Evolutionary conservation across 2,797 vertebrate genomes (phyloP).

Genomic region (Neosalanx taihuensis): DNA sequence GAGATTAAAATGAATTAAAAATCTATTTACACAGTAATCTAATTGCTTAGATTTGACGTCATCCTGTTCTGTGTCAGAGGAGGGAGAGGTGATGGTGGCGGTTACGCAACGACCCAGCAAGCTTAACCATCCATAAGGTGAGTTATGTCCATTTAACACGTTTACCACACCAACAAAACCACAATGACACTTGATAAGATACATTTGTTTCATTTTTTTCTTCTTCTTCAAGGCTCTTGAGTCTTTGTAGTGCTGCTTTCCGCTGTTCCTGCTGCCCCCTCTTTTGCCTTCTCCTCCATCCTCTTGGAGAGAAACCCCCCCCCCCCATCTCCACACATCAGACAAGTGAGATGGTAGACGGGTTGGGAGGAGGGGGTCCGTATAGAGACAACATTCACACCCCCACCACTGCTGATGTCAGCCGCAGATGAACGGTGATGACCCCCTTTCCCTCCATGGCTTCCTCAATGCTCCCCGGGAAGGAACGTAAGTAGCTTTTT

Average conservation of each 20-base stretch:
- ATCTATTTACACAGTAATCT: constrained; percentile 11
- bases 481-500: constrained; percentile 10
- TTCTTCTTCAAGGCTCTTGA: neutral
- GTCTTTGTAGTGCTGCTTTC: neutral
- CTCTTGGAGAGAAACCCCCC: neutral
- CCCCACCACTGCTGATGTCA: neutral
- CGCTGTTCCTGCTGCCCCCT: neutral
- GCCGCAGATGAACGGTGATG: constrained; percentile 8
- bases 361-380: neutral
- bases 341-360: neutral
- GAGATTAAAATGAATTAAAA: constrained; percentile 5
- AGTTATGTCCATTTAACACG: constrained; percentile 1
- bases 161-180: neutral
- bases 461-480: neutral
- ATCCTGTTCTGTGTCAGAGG: neutral
- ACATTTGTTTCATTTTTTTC: neutral
- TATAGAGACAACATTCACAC: neutral
- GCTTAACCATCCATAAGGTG: neutral
- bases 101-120: constrained; percentile 5
- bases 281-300: neutral
- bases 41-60: constrained; percentile 6
- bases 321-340: constrained; percentile 2
- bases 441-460: neutral
- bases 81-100: neutral
- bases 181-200: neutral